phyloP scores from a whole-genome alignment of 64 coral and sea anemone species.

The Acropora yongei region DNA sequence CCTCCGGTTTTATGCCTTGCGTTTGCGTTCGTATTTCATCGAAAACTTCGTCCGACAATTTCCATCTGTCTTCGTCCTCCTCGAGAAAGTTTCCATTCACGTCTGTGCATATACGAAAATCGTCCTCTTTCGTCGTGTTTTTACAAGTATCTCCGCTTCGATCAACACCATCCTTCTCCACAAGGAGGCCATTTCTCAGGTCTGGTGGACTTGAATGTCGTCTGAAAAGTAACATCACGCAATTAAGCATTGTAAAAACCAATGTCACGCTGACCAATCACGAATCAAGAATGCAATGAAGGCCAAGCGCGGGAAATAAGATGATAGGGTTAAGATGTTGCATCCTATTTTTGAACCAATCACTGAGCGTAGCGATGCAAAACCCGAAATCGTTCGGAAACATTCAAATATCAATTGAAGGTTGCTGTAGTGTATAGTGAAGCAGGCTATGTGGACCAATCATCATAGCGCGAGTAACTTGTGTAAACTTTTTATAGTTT shows the following conservation, averaged over 20 bases:
- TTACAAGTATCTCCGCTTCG: conserved; percentile 17
- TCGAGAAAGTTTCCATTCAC: not conserved
- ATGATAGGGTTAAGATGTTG: too few species aligned
- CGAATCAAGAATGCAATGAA: too few species aligned
- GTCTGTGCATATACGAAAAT: not conserved
- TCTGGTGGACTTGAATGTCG: conserved; percentile 59
- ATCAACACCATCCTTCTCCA: not conserved
- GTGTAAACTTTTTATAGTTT: too few species aligned
- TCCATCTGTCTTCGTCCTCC: not conserved
- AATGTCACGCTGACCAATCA: too few species aligned
- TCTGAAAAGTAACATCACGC: not conserved
- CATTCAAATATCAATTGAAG: too few species aligned
- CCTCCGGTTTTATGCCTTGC: not conserved
- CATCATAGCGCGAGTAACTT: too few species aligned
- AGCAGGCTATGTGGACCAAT: too few species aligned
- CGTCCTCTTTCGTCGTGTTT: conserved; percentile 1
- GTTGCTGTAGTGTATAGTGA: too few species aligned
- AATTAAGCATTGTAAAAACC: too few species aligned
- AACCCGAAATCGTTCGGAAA: too few species aligned
- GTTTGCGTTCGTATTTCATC: not conserved
- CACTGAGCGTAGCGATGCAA: not conserved
- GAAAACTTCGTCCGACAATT: not conserved
- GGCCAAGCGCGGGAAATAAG: too few species aligned
- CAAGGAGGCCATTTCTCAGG: not conserved
- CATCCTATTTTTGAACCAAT: too few species aligned